Percentiles rank a stretch among this genome's conserved stretches.
phyloP scores from a whole-genome alignment of 2,113 vertebrate species.

The Prionailurus viverrinus region DNA sequence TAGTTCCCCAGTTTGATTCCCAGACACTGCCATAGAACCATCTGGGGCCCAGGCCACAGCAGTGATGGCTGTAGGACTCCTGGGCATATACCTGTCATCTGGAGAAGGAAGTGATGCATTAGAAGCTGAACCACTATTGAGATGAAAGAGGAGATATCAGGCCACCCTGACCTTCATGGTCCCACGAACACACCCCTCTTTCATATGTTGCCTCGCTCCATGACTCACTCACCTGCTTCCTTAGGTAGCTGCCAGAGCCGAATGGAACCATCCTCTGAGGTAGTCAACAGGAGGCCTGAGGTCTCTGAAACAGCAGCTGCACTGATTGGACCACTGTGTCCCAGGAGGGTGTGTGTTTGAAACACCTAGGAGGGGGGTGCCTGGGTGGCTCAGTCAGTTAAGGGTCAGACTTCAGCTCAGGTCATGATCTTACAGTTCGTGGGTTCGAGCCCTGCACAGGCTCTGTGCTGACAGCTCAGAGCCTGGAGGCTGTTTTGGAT shows the following conservation, averaged over 20 bases:
- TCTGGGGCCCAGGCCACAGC: slow-evolving; percentile 88
- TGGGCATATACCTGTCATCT: slow-evolving; percentile 42
- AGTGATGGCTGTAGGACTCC: slow-evolving; percentile 74
- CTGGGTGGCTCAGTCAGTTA: no score
- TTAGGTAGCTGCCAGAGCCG: slow-evolving; percentile 81
- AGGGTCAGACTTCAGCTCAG: no score
- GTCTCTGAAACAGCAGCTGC: slow-evolving; percentile 74
- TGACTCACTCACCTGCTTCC: slow-evolving; percentile 73
- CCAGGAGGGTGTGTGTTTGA: slow-evolving; percentile 78
- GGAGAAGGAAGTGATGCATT: background rate
- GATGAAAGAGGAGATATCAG: background rate
- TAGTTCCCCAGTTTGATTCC: slow-evolving; percentile 88
- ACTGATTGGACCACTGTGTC: slow-evolving; percentile 79
- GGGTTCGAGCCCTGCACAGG: no score
- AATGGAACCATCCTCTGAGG: slow-evolving; percentile 79
- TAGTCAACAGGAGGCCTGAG: slow-evolving; percentile 75
- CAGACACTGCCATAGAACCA: slow-evolving; percentile 85
- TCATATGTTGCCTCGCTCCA: background rate
- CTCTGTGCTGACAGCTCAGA: no score
- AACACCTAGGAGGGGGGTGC: slow-evolving; percentile 73
- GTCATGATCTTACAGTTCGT: no score
- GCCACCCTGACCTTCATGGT: background rate
- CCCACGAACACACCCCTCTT: background rate
- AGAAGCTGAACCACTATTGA: background rate
- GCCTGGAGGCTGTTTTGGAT: no score